Base-by-base conservation (phyloP, 1,140 invertebrate species). In the Drosophila truncata region DNA sequence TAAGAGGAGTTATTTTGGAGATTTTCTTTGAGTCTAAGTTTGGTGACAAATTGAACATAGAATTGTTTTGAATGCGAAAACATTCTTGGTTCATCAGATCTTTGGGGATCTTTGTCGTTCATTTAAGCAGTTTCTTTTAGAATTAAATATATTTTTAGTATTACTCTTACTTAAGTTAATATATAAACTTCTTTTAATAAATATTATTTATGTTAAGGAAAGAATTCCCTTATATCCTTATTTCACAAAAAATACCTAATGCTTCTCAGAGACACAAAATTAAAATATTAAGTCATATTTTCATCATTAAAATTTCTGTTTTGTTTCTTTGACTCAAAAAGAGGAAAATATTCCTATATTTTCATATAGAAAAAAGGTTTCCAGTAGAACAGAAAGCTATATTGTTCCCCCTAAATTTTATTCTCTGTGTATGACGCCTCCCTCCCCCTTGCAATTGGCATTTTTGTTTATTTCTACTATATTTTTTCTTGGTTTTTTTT, bases 391-490 rank as follows among this genome's bases (percentile, higher is more conserved):
- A 16, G 18, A 41, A 41, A 11, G 0, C 39, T n/a, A n/a, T n/a
- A 11, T 4, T 16, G 3, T 10, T 3, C 10, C 47, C n/a, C 29
- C 20, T 1, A 10, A 4, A 8, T 55, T 46, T 60, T 46, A 66
- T 31, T 42, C 50, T 31, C 42, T 33, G 29, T 57, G 25, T 58
- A 25, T 11, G 63, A 6, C 11, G 29, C 31, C 50, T 55, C 73
- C 63, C 69, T 13, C 10, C 33, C 33, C 63, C 47, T 9, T 47
- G 33, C 65, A 83, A 60, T 76, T 83, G 59, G 39, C 69, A 75
- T 75, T 74, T 74, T 59, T 73, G 71, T 57, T 80, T 62, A 62
- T 63, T 76, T 60, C n/a, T 44, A 39, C 33, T 2, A 46, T 39
- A 5, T 63, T 50, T 59, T 70, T 46, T 54, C 39, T 52, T 57